Percentiles rank a stretch among this genome's conserved stretches.
phyloP scores from a whole-genome alignment of 2,888 invertebrate species.

The Drosophila cracens region DNA sequence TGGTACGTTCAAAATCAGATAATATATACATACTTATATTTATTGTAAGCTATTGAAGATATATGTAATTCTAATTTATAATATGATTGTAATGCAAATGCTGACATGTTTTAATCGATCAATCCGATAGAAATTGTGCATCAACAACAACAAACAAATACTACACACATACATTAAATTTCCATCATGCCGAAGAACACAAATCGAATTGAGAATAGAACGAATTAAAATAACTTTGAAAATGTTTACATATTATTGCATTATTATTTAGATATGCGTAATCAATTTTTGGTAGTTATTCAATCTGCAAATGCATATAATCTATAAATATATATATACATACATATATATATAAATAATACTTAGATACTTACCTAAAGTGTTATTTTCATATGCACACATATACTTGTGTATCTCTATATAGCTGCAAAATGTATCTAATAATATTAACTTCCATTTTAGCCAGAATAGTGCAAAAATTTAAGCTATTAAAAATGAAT shows the following conservation, averaged over 20 bases:
- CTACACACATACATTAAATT: not conserved
- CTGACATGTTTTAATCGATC: slow-evolving; percentile 37
- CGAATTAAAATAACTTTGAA: slow-evolving; percentile 9
- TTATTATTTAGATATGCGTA: slow-evolving; percentile 21
- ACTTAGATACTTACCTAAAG: slow-evolving; percentile 24
- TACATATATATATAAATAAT: slow-evolving; percentile 21
- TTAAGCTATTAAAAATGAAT: slow-evolving; percentile 15
- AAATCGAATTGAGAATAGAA: slow-evolving; percentile 32
- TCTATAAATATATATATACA: slow-evolving; percentile 13
- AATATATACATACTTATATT: slow-evolving; percentile 61
- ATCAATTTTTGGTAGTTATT: slow-evolving; percentile 22
- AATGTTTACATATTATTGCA: slow-evolving; percentile 9
- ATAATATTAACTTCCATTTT: slow-evolving; percentile 23
- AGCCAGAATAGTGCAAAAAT: slow-evolving; percentile 21
- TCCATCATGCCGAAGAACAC: slow-evolving; percentile 24
- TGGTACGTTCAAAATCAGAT: slow-evolving; percentile 55
- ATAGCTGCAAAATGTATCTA: slow-evolving; percentile 26
- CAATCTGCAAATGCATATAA: slow-evolving; percentile 36
- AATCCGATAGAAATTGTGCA: slow-evolving; percentile 25
- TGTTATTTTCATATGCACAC: slow-evolving; percentile 34
- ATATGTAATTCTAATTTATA: slow-evolving; percentile 64
- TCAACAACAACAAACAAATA: slow-evolving; percentile 10
- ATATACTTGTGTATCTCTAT: slow-evolving; percentile 8
- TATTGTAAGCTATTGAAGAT: slow-evolving; percentile 67
- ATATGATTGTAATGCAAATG: slow-evolving; percentile 47